A percentile compares a stretch with the other conserved stretches of the same genome.
These are phyloP conservation scores for Hyppa rectilinea DNA, from an alignment of 2,888 invertebrate species.

Conservation along the genomic window DNA sequence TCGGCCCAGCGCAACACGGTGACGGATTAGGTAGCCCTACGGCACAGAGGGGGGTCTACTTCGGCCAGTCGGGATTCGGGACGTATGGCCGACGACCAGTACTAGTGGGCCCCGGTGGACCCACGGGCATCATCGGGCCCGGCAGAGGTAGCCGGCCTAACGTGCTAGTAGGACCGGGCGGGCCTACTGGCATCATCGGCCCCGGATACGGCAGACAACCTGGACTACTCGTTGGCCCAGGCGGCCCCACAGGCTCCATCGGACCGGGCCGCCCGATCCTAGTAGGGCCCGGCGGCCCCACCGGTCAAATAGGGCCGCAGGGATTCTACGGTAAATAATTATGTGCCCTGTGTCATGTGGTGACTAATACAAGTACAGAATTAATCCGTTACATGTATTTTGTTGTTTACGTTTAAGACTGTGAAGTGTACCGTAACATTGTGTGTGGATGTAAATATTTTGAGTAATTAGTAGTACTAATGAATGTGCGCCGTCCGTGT, in stretches of 20 bases:
- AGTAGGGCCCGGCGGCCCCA: conserved; percentile 87
- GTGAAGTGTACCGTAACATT: conserved; percentile 55
- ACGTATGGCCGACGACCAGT: conserved; percentile 71
- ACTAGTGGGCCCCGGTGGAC: conserved; percentile 86
- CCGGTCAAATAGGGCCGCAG: conserved; percentile 80
- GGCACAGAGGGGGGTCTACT: conserved; percentile 79
- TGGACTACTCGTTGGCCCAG: conserved; percentile 83
- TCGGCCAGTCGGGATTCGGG: conserved; percentile 77
- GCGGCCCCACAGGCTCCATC: conserved; percentile 78
- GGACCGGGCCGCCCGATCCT: conserved; percentile 72
- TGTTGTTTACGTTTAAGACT: conserved; percentile 57
- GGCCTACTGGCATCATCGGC: conserved; percentile 74
- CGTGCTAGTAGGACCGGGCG: conserved; percentile 85
- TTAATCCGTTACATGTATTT: conserved; percentile 45
- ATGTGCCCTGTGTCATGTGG: conserved; percentile 53
- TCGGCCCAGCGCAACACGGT: conserved; percentile 67
- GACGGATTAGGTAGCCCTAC: conserved; percentile 74
- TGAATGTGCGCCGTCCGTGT: conserved; percentile 40
- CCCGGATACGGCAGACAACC: conserved; percentile 74
- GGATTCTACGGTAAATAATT: conserved; percentile 84
- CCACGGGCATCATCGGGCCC: conserved; percentile 77
- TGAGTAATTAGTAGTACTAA: conserved; percentile 57
- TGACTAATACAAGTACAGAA: conserved; percentile 71
- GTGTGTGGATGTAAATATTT: conserved; percentile 61
- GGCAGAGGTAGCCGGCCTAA: conserved; percentile 60